These are phyloP conservation scores for Allacma fusca DNA, from an alignment of 2,888 invertebrate genomes.

Conservation along the genomic window DNA sequence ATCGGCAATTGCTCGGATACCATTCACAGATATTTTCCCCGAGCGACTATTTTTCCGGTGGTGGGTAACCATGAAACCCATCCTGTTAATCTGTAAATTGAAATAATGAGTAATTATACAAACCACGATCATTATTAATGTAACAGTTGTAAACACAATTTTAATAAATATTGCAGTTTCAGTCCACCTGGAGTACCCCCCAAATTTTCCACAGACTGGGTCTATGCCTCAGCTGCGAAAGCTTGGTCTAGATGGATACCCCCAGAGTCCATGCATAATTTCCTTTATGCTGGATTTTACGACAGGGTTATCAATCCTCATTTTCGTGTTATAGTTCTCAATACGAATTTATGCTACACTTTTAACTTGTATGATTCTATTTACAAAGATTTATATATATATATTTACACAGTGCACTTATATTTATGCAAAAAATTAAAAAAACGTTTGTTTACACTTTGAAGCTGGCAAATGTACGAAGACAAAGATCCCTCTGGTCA, in stretches of 20 bases:
- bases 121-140: no score
- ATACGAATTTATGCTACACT: constrained; percentile 80
- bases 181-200: constrained; percentile 55
- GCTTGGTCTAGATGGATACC: constrained; percentile 79
- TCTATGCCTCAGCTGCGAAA: constrained; percentile 76
- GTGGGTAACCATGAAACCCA: constrained; percentile 60
- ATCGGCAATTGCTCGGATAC: constrained; percentile 51
- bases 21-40: constrained; percentile 56
- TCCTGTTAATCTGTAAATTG: constrained; percentile 56
- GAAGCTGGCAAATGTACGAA: constrained; percentile 74
- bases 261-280: constrained; percentile 69
- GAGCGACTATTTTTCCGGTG: constrained; percentile 54
- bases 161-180: constrained; percentile 45
- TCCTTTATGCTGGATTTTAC: constrained; percentile 79
- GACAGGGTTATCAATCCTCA: constrained; percentile 74
- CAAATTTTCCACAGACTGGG: constrained; percentile 68
- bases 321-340: constrained; percentile 78
- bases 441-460: no score
- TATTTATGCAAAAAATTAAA: no score
- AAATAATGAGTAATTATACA: no score
- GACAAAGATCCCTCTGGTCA: constrained; percentile 78
- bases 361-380: constrained; percentile 68
- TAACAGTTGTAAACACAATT: background rate
- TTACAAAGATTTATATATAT: no score
- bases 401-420: no score